Percentiles rank a stretch among this genome's conserved stretches.
phyloP scores from a whole-genome alignment of 2,113 vertebrate genomes.

The Paramormyrops kingsleyae region DNA sequence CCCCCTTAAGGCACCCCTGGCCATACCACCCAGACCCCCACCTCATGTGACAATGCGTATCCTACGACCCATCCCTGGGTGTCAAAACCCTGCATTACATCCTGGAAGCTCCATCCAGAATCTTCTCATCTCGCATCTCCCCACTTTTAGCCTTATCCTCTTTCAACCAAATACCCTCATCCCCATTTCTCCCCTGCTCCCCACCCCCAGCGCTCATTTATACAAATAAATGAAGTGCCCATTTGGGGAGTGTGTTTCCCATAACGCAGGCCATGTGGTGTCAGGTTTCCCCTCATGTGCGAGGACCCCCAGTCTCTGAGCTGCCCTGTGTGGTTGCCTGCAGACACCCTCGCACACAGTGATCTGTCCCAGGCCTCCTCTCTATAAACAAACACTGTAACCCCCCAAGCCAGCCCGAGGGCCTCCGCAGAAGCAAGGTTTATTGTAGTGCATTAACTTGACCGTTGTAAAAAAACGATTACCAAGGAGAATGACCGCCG shows the following conservation, averaged over 20 bases:
- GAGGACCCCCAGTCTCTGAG: not conserved
- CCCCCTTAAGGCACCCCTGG: no score
- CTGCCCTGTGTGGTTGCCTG: not conserved
- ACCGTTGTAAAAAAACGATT: not conserved
- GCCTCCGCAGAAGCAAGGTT: not conserved
- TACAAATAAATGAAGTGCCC: conserved; percentile 25
- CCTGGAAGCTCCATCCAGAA: not conserved
- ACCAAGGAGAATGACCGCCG: not conserved
- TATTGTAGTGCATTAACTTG: not conserved
- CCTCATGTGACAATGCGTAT: not conserved
- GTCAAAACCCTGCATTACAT: not conserved
- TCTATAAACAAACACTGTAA: conserved; percentile 1
- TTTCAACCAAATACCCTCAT: not conserved
- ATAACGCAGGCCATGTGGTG: not conserved
- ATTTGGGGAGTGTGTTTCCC: conserved; percentile 10
- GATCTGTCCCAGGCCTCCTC: not conserved
- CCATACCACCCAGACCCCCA: not conserved
- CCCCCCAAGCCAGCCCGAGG: not conserved
- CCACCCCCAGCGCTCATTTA: conserved; percentile 18
- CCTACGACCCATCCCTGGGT: not conserved
- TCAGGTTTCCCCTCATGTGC: conserved; percentile 11
- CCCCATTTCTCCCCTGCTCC: not conserved
- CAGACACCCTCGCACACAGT: not conserved
- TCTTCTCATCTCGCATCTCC: not conserved
- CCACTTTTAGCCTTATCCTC: not conserved